A percentile compares a stretch with the other conserved stretches of the same genome.
Evolutionary conservation across 2,797 vertebrate genomes (phyloP).

Genomic region (Falco columbarius): DNA sequence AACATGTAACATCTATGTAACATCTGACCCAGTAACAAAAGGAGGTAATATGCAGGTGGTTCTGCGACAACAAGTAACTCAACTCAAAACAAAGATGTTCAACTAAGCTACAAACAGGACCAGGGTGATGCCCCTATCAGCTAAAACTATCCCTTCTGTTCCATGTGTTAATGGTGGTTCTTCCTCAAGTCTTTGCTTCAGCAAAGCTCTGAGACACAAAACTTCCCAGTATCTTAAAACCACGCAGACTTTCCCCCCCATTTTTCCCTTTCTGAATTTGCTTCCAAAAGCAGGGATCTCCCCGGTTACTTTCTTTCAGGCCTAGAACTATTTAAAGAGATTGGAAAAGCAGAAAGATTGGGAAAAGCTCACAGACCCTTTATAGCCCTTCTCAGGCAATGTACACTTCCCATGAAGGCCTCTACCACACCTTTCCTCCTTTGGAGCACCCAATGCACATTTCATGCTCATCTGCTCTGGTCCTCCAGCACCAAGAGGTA

Average conservation of each 20-base stretch:
- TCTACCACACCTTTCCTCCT: neutral
- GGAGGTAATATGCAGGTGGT: neutral
- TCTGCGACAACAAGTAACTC: neutral
- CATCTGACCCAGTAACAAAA: neutral
- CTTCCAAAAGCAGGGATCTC: neutral
- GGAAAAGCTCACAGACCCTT: neutral
- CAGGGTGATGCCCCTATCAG: neutral
- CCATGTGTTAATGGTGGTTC: neutral
- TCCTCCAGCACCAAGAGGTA: neutral
- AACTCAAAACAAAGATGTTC: neutral
- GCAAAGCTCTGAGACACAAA: neutral
- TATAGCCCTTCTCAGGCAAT: neutral
- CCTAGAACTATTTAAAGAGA: neutral
- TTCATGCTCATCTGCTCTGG: neutral
- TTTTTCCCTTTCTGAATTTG: neutral
- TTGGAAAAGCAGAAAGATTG: neutral
- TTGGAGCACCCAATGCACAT: neutral
- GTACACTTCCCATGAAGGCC: neutral
- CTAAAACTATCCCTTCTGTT: neutral
- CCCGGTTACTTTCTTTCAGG: neutral
- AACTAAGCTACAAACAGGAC: neutral
- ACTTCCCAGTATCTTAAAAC: neutral
- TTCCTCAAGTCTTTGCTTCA: neutral
- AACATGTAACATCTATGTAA: neutral
- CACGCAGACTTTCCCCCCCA: neutral